Evolutionary conservation across 2,888 invertebrate genomes (phyloP).

Genomic region (Monopis laevigella): DNA sequence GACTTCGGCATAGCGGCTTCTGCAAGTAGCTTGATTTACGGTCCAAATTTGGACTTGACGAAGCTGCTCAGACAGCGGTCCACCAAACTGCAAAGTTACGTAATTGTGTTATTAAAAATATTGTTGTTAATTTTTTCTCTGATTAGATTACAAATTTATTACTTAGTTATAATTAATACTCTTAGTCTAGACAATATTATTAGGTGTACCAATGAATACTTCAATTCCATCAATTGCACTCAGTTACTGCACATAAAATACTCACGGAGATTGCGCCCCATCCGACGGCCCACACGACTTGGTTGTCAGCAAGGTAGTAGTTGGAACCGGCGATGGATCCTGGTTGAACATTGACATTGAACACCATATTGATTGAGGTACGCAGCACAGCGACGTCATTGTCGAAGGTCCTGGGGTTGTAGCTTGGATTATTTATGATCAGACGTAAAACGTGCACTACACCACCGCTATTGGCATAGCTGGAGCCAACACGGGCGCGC

Average conservation of each 20-base stretch:
- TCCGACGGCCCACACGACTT: conserved; percentile 28
- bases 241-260: no score
- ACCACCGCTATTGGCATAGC: conserved; percentile 18
- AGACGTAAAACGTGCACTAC: conserved; percentile 6
- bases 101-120: no score
- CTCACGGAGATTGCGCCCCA: conserved; percentile 28
- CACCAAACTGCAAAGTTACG: conserved; percentile 26
- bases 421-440: conserved; percentile 23
- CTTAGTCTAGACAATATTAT: no score
- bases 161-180: no score
- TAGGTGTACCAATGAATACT: no score
- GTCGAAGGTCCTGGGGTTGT: conserved; percentile 19
- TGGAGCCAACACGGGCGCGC: conserved; percentile 19
- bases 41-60: conserved; percentile 30
- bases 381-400: conserved; percentile 16
- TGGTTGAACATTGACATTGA: conserved; percentile 8
- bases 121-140: no score
- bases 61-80: conserved; percentile 26
- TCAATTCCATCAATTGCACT: no score
- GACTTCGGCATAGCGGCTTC: conserved; percentile 24
- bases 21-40: conserved; percentile 28
- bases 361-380: conserved; percentile 13
- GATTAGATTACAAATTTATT: no score
- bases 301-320: conserved; percentile 26
- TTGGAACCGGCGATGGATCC: conserved; percentile 23